Percentiles rank a stretch among this genome's conserved stretches.
Conservation (phyloP, 2,797 vertebrate genomes). For the Chrysocyon brachyurus region DNA sequence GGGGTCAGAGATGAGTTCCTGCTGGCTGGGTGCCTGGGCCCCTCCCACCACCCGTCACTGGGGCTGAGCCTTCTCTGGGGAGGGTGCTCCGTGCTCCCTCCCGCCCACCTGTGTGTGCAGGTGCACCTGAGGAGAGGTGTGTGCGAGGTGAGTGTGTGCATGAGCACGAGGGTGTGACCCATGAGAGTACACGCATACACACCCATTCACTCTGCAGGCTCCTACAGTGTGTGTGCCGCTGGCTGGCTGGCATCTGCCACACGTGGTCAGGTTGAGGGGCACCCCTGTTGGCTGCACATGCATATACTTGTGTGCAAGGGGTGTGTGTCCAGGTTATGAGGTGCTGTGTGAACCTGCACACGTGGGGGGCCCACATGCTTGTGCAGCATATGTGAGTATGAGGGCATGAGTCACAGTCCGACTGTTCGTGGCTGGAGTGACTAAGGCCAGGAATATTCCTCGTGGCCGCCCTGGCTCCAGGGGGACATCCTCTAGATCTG, state of each 20-base stretch:
- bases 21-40: not conserved
- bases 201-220: not conserved
- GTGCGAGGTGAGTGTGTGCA: not conserved
- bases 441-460: not conserved
- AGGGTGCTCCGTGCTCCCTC: not conserved
- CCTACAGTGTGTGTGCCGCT: not conserved
- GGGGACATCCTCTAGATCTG: not conserved
- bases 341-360: not conserved
- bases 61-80: not conserved
- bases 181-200: fast-evolving
- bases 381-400: not conserved
- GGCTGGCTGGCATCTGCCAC: not conserved
- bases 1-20: not conserved
- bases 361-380: not conserved
- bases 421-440: not conserved
- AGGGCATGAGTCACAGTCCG: not conserved
- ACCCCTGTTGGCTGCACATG: not conserved
- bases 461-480: not conserved
- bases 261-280: not conserved
- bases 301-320: not conserved
- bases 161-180: not conserved
- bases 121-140: not conserved
- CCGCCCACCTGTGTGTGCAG: fast-evolving
- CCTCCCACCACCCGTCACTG: not conserved
- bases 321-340: not conserved